phyloP scores from a whole-genome alignment of 1,140 invertebrate genomes.

The Bombus confusus region DNA sequence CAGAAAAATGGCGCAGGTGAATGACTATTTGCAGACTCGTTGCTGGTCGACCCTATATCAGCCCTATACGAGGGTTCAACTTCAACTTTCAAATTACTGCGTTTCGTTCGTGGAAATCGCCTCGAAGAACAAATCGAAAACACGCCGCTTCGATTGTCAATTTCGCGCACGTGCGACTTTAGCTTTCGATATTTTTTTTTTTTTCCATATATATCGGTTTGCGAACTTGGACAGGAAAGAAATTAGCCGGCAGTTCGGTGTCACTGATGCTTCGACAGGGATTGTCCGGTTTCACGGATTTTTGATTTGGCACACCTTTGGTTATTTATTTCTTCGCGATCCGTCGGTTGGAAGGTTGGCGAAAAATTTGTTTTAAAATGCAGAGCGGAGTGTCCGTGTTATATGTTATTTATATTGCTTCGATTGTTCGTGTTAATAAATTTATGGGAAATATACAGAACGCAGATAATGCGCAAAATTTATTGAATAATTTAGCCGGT shows the following conservation, averaged over 20 bases:
- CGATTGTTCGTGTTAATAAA: neutral
- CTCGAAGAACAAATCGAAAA: neutral
- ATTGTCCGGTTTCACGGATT: neutral
- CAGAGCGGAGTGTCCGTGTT: neutral
- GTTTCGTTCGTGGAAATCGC: neutral
- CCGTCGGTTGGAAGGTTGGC: too few relatives aligned
- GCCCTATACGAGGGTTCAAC: neutral
- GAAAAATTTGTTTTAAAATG: neutral
- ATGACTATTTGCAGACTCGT: constrained; percentile 19
- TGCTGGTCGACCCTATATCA: neutral
- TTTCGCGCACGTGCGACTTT: neutral
- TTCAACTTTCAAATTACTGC: constrained; percentile 10
- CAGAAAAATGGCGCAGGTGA: constrained; percentile 16
- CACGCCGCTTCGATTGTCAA: neutral
- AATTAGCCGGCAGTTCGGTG: neutral
- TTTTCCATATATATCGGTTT: neutral
- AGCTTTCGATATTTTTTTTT: neutral
- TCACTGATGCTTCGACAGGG: too few relatives aligned
- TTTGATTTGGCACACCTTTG: neutral
- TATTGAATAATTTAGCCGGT: neutral
- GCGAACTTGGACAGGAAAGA: neutral
- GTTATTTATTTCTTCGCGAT: neutral
- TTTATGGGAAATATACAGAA: neutral
- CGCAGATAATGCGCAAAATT: neutral
- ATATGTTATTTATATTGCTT: too few relatives aligned